A percentile compares a stretch with the other conserved stretches of the same genome.
Evolutionary conservation across 2,113 vertebrate genomes (phyloP).

Genomic region (Camelus dromedarius): DNA sequence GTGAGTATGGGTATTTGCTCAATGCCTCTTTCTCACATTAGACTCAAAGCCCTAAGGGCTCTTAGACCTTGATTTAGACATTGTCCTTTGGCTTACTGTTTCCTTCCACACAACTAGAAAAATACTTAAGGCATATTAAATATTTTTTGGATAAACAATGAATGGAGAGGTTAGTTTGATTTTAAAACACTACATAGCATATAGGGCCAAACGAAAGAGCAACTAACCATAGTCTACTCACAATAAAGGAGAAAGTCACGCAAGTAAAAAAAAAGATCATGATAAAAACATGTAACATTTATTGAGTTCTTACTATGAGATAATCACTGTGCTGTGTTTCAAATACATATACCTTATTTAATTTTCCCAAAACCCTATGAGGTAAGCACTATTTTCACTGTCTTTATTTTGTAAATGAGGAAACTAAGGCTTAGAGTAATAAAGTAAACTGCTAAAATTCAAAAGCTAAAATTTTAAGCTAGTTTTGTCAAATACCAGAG

Average conservation of each 20-base stretch:
- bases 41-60: not conserved
- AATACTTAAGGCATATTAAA: not conserved
- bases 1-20: not conserved
- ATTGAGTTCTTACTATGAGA: not conserved
- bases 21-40: not conserved
- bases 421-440: slow-evolving; percentile 29
- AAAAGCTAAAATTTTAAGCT: not conserved
- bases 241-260: not conserved
- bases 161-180: not conserved
- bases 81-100: not conserved
- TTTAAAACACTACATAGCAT: slow-evolving; percentile 12
- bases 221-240: not conserved
- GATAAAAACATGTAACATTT: not conserved
- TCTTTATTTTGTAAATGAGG: slow-evolving; percentile 9
- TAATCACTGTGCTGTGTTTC: not conserved
- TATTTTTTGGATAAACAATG: slow-evolving; percentile 1
- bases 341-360: not conserved
- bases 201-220: not conserved
- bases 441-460: not conserved
- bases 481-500: not conserved
- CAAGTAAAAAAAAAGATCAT: not conserved
- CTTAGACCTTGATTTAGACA: not conserved
- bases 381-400: not conserved
- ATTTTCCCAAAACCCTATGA: not conserved
- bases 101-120: slow-evolving; percentile 56